Evolutionary conservation across 2,888 invertebrate genomes (phyloP).

Genomic region (Palloptera scutellata): DNA sequence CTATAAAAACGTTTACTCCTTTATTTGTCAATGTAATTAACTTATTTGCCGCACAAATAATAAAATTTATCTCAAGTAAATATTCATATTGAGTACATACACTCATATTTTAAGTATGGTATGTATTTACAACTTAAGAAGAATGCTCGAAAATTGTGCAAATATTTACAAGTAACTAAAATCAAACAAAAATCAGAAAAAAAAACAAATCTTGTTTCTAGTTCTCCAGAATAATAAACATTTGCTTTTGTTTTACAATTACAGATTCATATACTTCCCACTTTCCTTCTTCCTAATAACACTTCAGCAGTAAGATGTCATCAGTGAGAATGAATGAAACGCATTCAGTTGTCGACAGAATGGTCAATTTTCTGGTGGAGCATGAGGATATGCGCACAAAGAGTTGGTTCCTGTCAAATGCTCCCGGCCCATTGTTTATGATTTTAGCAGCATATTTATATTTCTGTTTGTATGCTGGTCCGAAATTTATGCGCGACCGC

Average conservation of each 20-base stretch:
- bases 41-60: conserved; percentile 37
- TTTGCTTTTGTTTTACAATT: too few relatives aligned
- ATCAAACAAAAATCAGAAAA: too few relatives aligned
- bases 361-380: conserved; percentile 63
- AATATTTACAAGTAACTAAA: too few relatives aligned
- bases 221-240: not conserved
- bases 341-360: conserved; percentile 59
- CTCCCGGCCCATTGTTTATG: conserved; percentile 74
- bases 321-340: conserved; percentile 57
- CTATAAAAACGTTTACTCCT: conserved; percentile 27
- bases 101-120: not conserved
- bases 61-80: not conserved
- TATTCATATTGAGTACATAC: conserved; percentile 13
- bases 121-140: conserved; percentile 6
- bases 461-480: conserved; percentile 82
- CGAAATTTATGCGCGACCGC: conserved; percentile 85
- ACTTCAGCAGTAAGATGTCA: conserved; percentile 47
- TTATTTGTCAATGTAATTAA: conserved; percentile 44
- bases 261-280: too few relatives aligned
- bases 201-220: not conserved
- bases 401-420: conserved; percentile 78
- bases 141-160: conserved; percentile 4
- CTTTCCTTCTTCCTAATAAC: too few relatives aligned
- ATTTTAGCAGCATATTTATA: conserved; percentile 76
- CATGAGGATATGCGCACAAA: conserved; percentile 63